A percentile compares a stretch with the other conserved stretches of the same genome.
Conservation (phyloP, 2,797 vertebrate species). For the Pseudomugil gertrudae region DNA sequence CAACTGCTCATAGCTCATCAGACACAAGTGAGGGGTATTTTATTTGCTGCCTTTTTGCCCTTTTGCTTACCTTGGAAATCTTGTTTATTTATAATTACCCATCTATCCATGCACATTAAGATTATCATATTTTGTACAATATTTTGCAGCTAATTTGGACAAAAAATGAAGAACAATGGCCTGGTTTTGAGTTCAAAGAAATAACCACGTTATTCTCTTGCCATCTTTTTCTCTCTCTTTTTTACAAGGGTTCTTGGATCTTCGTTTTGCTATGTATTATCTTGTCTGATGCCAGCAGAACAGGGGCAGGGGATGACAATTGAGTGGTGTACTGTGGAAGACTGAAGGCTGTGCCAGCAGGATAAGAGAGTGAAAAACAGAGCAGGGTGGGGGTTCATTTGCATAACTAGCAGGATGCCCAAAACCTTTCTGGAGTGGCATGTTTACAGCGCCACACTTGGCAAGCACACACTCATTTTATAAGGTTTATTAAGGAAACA, state of each 20-base stretch:
- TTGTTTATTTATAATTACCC: constrained; percentile 57
- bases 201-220: constrained; percentile 80
- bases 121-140: constrained; percentile 72
- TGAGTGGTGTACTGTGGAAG: constrained; percentile 74
- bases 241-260: constrained; percentile 77
- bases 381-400: constrained; percentile 86
- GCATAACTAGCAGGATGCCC: constrained; percentile 94
- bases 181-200: constrained; percentile 82
- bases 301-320: constrained; percentile 80
- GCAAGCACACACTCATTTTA: constrained; percentile 91
- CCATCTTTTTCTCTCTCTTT: constrained; percentile 64
- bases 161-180: constrained; percentile 75
- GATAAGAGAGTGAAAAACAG: constrained; percentile 78
- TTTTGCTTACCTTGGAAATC: constrained; percentile 46
- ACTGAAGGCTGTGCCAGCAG: constrained; percentile 80
- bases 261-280: constrained; percentile 80
- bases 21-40: constrained; percentile 41
- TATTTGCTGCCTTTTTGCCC: constrained; percentile 33
- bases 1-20: constrained; percentile 45
- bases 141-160: constrained; percentile 78
- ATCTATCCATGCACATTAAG: constrained; percentile 47
- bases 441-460: constrained; percentile 89
- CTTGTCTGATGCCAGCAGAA: constrained; percentile 80
- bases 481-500: constrained; percentile 85
- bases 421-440: constrained; percentile 93